phyloP scores from a whole-genome alignment of 2,888 invertebrate species.

The Fabriciana adippe region DNA sequence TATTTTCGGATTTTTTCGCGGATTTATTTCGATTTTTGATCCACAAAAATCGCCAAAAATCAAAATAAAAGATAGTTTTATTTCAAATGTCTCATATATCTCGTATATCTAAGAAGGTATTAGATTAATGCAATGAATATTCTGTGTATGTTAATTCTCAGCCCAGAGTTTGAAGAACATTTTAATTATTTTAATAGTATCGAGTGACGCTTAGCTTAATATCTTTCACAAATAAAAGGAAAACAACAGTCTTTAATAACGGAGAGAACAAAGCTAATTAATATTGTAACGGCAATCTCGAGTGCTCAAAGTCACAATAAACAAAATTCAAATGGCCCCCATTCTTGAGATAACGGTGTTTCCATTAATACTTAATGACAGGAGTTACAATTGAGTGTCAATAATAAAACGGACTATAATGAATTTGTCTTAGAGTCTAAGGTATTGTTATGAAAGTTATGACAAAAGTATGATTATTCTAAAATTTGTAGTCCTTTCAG shows the following conservation, averaged over 20 bases:
- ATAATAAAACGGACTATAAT: slow-evolving; percentile 22
- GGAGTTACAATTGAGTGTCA: slow-evolving; percentile 23
- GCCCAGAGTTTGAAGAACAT: slow-evolving; percentile 2
- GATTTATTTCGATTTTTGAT: too few species aligned
- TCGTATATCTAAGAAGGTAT: too few species aligned
- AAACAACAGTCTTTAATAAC: slow-evolving; percentile 19
- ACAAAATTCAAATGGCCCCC: slow-evolving; percentile 24
- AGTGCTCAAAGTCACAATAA: slow-evolving; percentile 24
- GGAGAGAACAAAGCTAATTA: slow-evolving; percentile 19
- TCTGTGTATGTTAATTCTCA: neutral
- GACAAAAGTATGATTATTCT: neutral
- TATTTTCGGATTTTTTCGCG: too few species aligned
- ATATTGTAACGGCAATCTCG: slow-evolving; percentile 26
- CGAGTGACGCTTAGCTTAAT: slow-evolving; percentile 7
- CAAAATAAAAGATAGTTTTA: too few species aligned
- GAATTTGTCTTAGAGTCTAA: neutral
- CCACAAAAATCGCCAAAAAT: too few species aligned
- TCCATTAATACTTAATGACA: slow-evolving; percentile 23
- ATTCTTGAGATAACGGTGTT: slow-evolving; percentile 13
- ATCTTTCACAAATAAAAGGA: slow-evolving; percentile 16
- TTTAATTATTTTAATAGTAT: slow-evolving; percentile 8
- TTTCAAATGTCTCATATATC: too few species aligned
- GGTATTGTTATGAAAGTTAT: neutral
- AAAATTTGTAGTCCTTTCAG: too few species aligned
- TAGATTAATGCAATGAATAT: too few species aligned